Percentiles rank a stretch among this genome's conserved stretches.
phyloP scores from a whole-genome alignment of 2,888 invertebrate species.

The Hyppa rectilinea region DNA sequence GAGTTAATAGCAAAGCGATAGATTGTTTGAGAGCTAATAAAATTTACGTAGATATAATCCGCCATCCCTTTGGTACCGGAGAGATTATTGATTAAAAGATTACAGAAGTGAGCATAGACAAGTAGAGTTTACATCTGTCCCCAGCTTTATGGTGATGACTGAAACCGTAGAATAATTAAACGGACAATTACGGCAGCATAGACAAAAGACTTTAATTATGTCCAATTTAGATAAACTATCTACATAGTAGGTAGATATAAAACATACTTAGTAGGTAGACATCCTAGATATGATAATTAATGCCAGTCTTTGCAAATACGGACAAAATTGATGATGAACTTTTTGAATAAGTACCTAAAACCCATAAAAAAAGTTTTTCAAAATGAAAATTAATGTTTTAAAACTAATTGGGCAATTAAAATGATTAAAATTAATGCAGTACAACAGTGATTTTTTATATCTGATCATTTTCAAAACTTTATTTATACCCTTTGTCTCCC shows the following conservation, averaged over 20 bases:
- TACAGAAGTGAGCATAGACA: constrained; percentile 48
- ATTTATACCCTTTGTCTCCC: constrained; percentile 37
- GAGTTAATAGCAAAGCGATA: constrained; percentile 44
- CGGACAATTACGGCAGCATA: constrained; percentile 51
- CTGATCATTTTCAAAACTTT: neutral
- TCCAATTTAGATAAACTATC: constrained; percentile 51
- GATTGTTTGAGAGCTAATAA: constrained; percentile 60
- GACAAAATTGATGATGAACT: too few species aligned
- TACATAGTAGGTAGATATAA: constrained; percentile 4
- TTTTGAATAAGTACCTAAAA: neutral
- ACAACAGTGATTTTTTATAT: neutral
- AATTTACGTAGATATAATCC: constrained; percentile 54
- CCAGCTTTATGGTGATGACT: constrained; percentile 51
- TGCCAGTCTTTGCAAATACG: neutral
- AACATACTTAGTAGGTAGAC: neutral
- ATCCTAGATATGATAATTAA: constrained; percentile 14
- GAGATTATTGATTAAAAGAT: constrained; percentile 60
- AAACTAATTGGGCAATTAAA: neutral
- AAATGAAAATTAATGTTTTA: neutral
- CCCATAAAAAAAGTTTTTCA: neutral
- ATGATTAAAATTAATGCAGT: neutral
- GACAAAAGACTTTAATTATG: constrained; percentile 59
- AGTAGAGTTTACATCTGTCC: constrained; percentile 51
- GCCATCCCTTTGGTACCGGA: constrained; percentile 30
- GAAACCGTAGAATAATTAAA: constrained; percentile 57